Percentiles rank a stretch among this genome's conserved stretches.
These are phyloP conservation scores for Bettongia penicillata DNA, from an alignment of 2,113 vertebrate genomes.

Conservation along the genomic window DNA sequence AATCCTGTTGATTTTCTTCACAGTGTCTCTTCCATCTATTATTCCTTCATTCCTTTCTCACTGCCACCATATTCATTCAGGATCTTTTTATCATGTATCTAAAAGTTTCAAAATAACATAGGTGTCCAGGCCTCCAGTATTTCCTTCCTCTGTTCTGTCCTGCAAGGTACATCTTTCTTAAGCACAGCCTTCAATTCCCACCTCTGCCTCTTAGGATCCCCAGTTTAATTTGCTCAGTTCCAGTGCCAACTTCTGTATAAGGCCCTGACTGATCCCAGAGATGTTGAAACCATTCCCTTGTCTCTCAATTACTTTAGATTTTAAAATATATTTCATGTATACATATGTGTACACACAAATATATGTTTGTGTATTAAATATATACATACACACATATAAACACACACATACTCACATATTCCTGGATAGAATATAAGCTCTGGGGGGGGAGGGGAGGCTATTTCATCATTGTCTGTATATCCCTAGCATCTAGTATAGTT, in stretches of 20 bases:
- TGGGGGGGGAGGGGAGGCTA: not conserved
- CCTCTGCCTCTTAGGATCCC: not conserved
- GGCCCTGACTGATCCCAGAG: not conserved
- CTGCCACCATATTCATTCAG: not conserved
- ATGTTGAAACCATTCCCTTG: not conserved
- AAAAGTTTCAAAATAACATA: not conserved
- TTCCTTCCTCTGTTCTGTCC: not conserved
- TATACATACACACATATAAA: too few species aligned
- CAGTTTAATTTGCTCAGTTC: not conserved
- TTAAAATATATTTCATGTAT: not conserved
- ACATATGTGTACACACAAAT: too few species aligned
- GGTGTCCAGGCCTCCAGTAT: not conserved
- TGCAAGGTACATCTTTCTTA: not conserved
- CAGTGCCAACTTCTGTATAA: not conserved
- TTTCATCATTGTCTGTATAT: not conserved
- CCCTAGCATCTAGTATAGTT: not conserved
- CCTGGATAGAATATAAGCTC: not conserved
- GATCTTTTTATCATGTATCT: too few species aligned
- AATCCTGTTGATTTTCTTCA: not conserved
- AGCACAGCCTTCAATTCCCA: not conserved
- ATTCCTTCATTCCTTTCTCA: not conserved
- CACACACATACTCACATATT: too few species aligned
- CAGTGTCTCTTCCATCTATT: not conserved
- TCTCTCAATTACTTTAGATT: not conserved
- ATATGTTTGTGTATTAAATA: too few species aligned